phyloP scores from a whole-genome alignment of 2,113 vertebrate species.

The Girardinichthys multiradiatus region DNA sequence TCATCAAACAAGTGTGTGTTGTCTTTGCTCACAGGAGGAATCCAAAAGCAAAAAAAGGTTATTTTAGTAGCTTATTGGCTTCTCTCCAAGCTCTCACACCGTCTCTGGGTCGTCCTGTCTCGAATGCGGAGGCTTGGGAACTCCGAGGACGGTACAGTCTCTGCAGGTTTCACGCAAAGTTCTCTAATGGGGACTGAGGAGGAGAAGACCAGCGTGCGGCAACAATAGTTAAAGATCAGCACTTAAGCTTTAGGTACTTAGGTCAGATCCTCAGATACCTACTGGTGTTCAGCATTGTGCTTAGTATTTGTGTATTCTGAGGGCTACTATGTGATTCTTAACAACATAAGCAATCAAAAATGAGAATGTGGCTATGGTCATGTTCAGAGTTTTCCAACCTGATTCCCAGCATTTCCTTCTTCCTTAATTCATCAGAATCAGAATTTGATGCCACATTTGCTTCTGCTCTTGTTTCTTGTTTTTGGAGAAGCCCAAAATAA shows the following conservation, averaged over 20 bases:
- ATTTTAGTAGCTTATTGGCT: constrained; percentile 65
- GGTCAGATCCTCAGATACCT: constrained; percentile 56
- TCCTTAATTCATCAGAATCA: constrained; percentile 10
- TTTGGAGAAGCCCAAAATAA: not conserved
- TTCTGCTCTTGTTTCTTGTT: not conserved
- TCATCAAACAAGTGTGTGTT: constrained; percentile 75
- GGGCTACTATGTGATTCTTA: constrained; percentile 18
- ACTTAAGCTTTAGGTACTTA: constrained; percentile 63
- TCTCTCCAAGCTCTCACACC: constrained; percentile 60
- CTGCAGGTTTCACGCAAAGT: constrained; percentile 71
- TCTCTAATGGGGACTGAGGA: constrained; percentile 71
- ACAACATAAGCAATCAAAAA: constrained; percentile 33
- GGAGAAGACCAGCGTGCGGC: constrained; percentile 39
- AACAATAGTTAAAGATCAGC: constrained; percentile 62
- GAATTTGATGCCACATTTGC: constrained; percentile 18
- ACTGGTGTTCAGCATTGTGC: constrained; percentile 53
- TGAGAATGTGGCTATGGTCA: not conserved
- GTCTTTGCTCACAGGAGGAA: constrained; percentile 64
- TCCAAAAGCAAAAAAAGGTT: constrained; percentile 42
- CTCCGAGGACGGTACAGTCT: constrained; percentile 33
- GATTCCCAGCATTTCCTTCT: not conserved
- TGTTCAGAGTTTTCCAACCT: not conserved
- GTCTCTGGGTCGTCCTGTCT: constrained; percentile 46
- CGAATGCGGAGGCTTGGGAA: constrained; percentile 47
- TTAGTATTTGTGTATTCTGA: constrained; percentile 21